Percentiles rank a stretch among this genome's conserved stretches.
Conservation (phyloP, 2,797 vertebrate species). For the Cynodonichthys magdalenae region DNA sequence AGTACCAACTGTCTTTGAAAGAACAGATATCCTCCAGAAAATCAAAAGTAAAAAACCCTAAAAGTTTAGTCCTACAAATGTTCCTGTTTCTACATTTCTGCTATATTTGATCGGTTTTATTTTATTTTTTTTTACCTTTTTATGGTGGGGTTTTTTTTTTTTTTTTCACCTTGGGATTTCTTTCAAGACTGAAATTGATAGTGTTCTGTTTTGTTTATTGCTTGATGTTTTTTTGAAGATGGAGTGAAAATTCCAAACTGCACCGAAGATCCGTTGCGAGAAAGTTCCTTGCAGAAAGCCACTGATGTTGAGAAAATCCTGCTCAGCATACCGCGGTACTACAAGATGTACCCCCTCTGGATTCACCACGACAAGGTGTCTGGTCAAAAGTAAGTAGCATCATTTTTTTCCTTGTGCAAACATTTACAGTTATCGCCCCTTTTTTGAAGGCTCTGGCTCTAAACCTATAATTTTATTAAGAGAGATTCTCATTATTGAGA, state of each 20-base stretch:
- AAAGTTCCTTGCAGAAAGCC: conserved; percentile 53
- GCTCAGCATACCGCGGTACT: conserved; percentile 58
- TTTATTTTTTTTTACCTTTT: too few species aligned
- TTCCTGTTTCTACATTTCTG: too few species aligned
- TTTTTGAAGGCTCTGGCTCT: too few species aligned
- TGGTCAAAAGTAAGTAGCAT: conserved; percentile 50
- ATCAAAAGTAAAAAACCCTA: conserved; percentile 53
- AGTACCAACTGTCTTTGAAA: conserved; percentile 55
- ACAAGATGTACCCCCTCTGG: conserved; percentile 49
- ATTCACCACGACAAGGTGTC: conserved; percentile 11
- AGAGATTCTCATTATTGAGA: not conserved
- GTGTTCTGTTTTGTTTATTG: too few species aligned
- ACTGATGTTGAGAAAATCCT: conserved; percentile 65
- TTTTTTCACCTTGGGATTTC: too few species aligned
- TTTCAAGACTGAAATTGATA: too few species aligned
- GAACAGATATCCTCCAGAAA: conserved; percentile 49
- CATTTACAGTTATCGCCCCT: too few species aligned
- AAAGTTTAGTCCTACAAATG: too few species aligned
- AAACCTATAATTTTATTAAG: too few species aligned
- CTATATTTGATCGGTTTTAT: too few species aligned
- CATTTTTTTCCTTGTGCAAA: not conserved
- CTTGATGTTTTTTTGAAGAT: conserved; percentile 36
- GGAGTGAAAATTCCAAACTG: conserved; percentile 68
- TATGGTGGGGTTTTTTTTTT: too few species aligned
- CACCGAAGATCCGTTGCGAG: conserved; percentile 34